Evolutionary conservation across 2,113 vertebrate species (phyloP).

Genomic region (Eurystomus gularis): DNA sequence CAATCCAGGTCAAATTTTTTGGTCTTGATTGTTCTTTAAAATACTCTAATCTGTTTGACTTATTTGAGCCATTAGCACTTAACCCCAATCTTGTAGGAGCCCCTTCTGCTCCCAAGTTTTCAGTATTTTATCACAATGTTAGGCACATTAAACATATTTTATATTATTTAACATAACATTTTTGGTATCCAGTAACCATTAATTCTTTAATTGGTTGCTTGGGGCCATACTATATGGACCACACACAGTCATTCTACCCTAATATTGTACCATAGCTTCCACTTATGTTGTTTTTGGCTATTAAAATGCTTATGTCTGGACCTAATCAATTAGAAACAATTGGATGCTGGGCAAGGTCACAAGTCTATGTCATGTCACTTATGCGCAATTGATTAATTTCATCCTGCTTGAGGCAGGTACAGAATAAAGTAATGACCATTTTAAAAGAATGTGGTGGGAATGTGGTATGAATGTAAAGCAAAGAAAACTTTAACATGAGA

Average conservation of each 20-base stretch:
- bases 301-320: slow-evolving; percentile 59
- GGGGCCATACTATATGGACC: slow-evolving; percentile 45
- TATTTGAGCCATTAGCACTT: slow-evolving; percentile 44
- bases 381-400: slow-evolving; percentile 62
- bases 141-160: slow-evolving; percentile 47
- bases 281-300: slow-evolving; percentile 58
- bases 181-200: slow-evolving; percentile 57
- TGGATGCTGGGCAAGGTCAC: slow-evolving; percentile 62
- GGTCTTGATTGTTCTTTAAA: slow-evolving; percentile 15
- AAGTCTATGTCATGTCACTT: slow-evolving; percentile 49
- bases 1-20: slow-evolving; percentile 11
- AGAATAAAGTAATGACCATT: slow-evolving; percentile 34
- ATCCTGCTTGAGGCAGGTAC: slow-evolving; percentile 59
- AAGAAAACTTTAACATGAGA: slow-evolving; percentile 54
- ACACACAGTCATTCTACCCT: slow-evolving; percentile 41
- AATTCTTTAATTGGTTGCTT: slow-evolving; percentile 65
- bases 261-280: slow-evolving; percentile 37
- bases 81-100: neutral
- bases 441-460: slow-evolving; percentile 50
- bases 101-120: neutral
- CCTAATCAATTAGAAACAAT: slow-evolving; percentile 66
- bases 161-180: slow-evolving; percentile 53
- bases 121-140: slow-evolving; percentile 43
- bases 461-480: slow-evolving; percentile 38
- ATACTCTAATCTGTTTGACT: neutral